phyloP scores from a whole-genome alignment of 1,140 invertebrate genomes.

The Parasteatoda tepidariorum region DNA sequence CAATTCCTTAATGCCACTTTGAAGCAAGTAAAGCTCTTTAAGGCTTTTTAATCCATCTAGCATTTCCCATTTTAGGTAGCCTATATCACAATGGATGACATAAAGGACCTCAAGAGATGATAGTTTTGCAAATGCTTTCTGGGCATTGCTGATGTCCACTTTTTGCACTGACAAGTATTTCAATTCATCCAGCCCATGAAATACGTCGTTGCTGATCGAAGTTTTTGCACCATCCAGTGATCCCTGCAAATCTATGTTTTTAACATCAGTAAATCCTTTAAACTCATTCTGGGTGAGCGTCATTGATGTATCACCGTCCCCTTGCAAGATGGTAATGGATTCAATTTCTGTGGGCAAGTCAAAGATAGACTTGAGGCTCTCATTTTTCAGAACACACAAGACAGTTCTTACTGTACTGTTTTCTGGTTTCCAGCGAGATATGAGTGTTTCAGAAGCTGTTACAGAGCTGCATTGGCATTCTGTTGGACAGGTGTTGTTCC shows the following conservation, averaged over 20 bases:
- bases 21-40: constrained; percentile 74
- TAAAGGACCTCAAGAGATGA: constrained; percentile 46
- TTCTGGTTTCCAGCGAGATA: constrained; percentile 38
- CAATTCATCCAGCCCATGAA: constrained; percentile 23
- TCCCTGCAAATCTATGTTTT: constrained; percentile 55
- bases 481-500: constrained; percentile 14
- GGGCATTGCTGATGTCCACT: constrained; percentile 24
- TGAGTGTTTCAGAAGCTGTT: constrained; percentile 11
- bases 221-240: constrained; percentile 7
- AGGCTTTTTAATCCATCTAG: constrained; percentile 75
- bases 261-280: constrained; percentile 2
- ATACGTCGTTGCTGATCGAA: constrained; percentile 23
- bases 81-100: constrained; percentile 70
- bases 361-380: constrained; percentile 17
- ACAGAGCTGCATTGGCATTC: constrained; percentile 45
- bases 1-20: constrained; percentile 75
- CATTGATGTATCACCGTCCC: neutral
- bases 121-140: constrained; percentile 48
- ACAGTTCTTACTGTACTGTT: constrained; percentile 20
- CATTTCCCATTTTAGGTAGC: constrained; percentile 77
- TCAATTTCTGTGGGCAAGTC: constrained; percentile 32
- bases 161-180: constrained; percentile 45
- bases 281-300: constrained; percentile 3
- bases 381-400: constrained; percentile 45
- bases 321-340: constrained; percentile 39